Percentiles rank a stretch among this genome's conserved stretches.
Conservation (phyloP, 1,140 invertebrate genomes). For the Rhopalosiphum maidis region DNA sequence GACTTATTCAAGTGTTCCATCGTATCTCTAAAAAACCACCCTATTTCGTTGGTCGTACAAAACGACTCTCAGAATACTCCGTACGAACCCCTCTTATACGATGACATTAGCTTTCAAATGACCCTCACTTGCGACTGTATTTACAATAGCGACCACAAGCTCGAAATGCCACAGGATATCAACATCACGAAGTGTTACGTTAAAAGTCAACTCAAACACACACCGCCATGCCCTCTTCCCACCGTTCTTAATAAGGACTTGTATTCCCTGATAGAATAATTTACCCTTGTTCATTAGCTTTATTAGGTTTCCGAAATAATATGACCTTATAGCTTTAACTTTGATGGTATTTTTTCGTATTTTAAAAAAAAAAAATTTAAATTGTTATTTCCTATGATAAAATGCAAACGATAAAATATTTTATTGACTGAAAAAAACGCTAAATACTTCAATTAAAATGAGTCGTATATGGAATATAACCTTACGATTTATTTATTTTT, state of each 20-base stretch:
- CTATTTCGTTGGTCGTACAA: background rate
- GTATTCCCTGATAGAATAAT: constrained; percentile 1
- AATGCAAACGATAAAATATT: too few relatives aligned
- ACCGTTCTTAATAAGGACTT: background rate
- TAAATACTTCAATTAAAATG: background rate
- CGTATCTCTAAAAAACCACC: background rate
- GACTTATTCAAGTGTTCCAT: background rate
- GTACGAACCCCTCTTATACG: background rate
- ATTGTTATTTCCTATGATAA: background rate
- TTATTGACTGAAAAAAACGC: background rate
- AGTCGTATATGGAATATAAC: background rate
- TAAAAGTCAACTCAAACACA: background rate
- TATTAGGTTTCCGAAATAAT: background rate
- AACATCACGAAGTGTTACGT: background rate
- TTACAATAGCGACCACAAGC: background rate
- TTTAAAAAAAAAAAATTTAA: background rate
- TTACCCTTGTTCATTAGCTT: background rate
- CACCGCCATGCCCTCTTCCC: background rate
- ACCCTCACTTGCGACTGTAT: background rate
- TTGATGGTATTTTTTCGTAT: background rate
- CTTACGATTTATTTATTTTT: background rate
- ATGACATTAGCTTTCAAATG: background rate
- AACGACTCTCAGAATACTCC: background rate
- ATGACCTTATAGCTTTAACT: background rate
- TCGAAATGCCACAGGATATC: background rate